phyloP scores from a whole-genome alignment of 1,140 invertebrate species.

The Paramacrobiotus metropolitanus region DNA sequence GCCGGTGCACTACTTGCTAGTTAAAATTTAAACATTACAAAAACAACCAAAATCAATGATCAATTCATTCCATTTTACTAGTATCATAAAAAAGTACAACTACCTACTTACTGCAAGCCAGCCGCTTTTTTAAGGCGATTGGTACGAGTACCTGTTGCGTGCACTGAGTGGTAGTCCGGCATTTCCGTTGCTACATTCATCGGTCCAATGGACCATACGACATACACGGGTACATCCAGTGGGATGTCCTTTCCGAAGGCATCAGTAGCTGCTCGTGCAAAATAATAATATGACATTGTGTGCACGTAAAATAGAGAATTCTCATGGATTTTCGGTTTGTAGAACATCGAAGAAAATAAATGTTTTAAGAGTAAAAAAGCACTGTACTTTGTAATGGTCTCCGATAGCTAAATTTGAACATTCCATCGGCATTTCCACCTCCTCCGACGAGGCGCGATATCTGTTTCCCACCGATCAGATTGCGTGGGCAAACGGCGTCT shows the following conservation, averaged over 20 bases:
- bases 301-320: too few species aligned
- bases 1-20: too few species aligned
- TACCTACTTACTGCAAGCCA: neutral
- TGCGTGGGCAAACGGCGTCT: neutral
- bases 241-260: neutral
- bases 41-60: neutral
- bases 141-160: neutral
- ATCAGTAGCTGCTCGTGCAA: too few species aligned
- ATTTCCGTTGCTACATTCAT: neutral
- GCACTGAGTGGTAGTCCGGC: neutral
- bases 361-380: too few species aligned
- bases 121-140: too few species aligned
- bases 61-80: neutral
- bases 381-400: neutral
- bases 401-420: neutral
- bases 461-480: neutral
- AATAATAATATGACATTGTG: too few species aligned
- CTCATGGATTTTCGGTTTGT: too few species aligned
- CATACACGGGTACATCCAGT: neutral
- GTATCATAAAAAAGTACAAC: too few species aligned
- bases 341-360: too few species aligned
- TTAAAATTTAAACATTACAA: too few species aligned
- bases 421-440: neutral
- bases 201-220: neutral
- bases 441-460: neutral